Evolutionary conservation across 2,113 vertebrate genomes (phyloP).

Genomic region (Emberiza fucata): DNA sequence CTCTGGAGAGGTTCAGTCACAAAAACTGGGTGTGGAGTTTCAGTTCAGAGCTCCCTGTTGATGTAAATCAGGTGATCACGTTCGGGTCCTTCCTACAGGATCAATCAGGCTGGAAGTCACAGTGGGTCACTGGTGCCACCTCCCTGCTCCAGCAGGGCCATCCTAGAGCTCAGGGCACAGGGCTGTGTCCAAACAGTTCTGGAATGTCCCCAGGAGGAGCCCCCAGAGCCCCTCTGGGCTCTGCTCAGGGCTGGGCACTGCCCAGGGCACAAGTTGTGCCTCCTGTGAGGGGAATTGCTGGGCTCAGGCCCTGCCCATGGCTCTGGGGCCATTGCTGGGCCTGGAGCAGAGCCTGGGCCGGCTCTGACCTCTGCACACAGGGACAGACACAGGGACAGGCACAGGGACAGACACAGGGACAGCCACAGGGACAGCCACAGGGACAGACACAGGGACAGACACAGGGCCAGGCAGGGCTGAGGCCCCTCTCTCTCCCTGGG

Average conservation of each 20-base stretch:
- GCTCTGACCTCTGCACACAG: not conserved
- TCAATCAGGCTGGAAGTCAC: not conserved
- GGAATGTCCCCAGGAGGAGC: not conserved
- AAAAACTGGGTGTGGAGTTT: not conserved
- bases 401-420: not conserved
- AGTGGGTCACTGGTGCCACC: not conserved
- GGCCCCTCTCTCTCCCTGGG: not conserved
- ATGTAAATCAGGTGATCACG: not conserved
- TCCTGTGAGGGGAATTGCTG: not conserved
- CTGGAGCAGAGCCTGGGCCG: not conserved
- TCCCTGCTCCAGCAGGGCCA: not conserved
- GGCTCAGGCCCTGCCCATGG: not conserved
- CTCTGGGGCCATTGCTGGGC: not conserved
- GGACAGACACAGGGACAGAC: not conserved
- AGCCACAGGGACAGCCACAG: no score
- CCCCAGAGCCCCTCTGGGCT: not conserved
- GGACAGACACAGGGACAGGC: not conserved
- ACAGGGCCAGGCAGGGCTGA: no score
- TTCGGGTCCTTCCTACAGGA: not conserved
- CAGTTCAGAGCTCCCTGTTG: not conserved
- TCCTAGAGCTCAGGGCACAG: not conserved
- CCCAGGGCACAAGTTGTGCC: not conserved
- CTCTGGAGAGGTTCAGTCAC: not conserved
- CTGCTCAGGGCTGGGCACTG: not conserved
- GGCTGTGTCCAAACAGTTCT: fast-evolving